These are phyloP conservation scores for Ctenomys sociabilis DNA, from an alignment of 2,113 vertebrate species.

Conservation along the genomic window DNA sequence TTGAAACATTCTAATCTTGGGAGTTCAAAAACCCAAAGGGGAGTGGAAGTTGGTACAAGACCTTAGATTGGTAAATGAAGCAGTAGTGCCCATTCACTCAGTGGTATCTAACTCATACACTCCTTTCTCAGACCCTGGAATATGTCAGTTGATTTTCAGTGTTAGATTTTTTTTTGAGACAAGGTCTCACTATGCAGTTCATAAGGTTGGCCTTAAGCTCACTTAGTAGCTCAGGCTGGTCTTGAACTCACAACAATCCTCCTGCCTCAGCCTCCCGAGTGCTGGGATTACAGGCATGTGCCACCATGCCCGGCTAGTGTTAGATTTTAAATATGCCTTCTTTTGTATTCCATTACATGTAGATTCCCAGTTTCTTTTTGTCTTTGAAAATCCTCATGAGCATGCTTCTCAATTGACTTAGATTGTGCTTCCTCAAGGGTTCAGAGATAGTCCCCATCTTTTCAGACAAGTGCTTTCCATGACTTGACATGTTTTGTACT, in stretches of 20 bases:
- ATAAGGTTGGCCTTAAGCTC: no score
- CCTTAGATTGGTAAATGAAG: not conserved
- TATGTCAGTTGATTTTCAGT: not conserved
- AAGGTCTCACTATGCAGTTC: no score
- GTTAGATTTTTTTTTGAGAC: no score
- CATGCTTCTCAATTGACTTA: not conserved
- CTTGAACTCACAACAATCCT: no score
- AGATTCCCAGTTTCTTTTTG: not conserved
- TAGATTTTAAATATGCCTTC: not conserved
- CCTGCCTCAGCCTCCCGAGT: no score
- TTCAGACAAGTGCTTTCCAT: not conserved
- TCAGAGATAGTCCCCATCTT: not conserved
- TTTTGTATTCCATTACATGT: not conserved
- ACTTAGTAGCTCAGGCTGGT: no score
- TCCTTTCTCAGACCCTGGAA: not conserved
- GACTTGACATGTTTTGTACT: not conserved
- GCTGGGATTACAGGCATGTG: no score
- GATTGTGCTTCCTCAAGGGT: not conserved
- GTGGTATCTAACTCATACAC: not conserved
- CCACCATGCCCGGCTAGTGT: no score
- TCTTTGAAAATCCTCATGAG: not conserved
- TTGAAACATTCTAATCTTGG: not conserved
- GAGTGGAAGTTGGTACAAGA: not conserved
- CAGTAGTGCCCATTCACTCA: not conserved
- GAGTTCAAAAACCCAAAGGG: not conserved